A percentile compares a stretch with the other conserved stretches of the same genome.
These are phyloP conservation scores for Oreochromis aureus DNA, from an alignment of 2,113 vertebrate genomes.

Conservation along the genomic window DNA sequence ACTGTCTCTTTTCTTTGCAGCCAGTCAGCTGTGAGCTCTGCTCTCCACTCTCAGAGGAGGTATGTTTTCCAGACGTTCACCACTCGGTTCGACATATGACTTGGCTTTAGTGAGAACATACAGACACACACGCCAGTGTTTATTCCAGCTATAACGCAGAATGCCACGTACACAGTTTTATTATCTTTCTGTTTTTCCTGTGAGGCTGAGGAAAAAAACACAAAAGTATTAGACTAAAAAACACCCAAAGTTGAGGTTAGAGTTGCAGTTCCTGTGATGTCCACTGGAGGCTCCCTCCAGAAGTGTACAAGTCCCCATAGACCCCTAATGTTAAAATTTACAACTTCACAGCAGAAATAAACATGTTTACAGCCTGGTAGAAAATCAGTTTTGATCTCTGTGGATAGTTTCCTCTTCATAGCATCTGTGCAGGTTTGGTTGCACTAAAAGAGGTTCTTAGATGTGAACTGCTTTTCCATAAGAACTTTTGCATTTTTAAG, in stretches of 20 bases:
- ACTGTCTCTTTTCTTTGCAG: constrained; percentile 80
- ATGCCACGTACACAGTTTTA: background rate
- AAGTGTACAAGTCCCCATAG: background rate
- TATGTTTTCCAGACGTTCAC: constrained; percentile 60
- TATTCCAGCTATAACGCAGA: background rate
- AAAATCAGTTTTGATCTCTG: background rate
- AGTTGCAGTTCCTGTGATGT: background rate
- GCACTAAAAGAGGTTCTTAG: background rate
- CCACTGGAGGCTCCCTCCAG: background rate
- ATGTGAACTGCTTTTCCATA: background rate
- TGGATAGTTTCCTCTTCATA: background rate
- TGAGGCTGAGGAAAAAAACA: background rate
- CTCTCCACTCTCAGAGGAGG: constrained; percentile 96
- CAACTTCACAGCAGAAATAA: background rate
- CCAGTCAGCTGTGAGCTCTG: constrained; percentile 89
- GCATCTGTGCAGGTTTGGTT: background rate
- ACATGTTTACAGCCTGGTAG: background rate
- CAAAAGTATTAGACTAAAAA: background rate
- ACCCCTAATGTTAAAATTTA: background rate
- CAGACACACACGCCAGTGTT: background rate
- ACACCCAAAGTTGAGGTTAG: background rate
- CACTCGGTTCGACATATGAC: background rate
- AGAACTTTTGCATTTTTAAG: background rate
- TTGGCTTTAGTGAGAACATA: background rate
- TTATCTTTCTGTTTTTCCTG: background rate